A percentile compares a stretch with the other conserved stretches of the same genome.
phyloP scores from a whole-genome alignment of 2,113 vertebrate species.

The Ammodytes dubius region DNA sequence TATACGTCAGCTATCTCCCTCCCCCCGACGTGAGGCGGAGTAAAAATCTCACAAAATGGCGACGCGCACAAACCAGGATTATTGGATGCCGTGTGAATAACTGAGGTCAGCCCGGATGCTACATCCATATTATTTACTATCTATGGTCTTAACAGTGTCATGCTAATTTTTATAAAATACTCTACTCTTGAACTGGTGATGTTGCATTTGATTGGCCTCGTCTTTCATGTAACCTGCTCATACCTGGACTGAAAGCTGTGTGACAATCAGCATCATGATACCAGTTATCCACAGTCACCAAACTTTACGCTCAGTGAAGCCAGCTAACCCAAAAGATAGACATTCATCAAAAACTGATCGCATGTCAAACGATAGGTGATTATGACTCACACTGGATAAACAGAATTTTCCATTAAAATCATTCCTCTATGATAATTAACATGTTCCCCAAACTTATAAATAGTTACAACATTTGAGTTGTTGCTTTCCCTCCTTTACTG shows the following conservation, averaged over 20 bases:
- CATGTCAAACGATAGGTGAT: not conserved
- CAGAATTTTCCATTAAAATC: not conserved
- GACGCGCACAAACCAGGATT: too few species aligned
- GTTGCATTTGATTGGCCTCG: not conserved
- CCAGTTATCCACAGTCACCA: not conserved
- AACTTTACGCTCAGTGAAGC: not conserved
- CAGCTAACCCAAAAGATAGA: not conserved
- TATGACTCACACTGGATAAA: not conserved
- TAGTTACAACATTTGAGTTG: not conserved
- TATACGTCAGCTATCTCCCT: too few species aligned
- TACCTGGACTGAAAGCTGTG: not conserved
- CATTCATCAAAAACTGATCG: not conserved
- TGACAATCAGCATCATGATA: not conserved
- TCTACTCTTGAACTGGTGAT: not conserved
- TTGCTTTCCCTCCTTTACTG: not conserved
- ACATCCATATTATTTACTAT: too few species aligned
- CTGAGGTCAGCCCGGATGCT: too few species aligned
- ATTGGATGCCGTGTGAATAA: too few species aligned
- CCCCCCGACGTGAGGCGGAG: too few species aligned
- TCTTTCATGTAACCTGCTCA: not conserved
- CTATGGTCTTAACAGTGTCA: not conserved
- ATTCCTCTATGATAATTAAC: not conserved
- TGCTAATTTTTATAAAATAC: not conserved
- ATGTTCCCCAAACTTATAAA: not conserved
- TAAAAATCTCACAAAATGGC: too few species aligned